Percentiles rank a stretch among this genome's conserved stretches.
phyloP scores from a whole-genome alignment of 2,888 invertebrate species.

The Norana najaformis region DNA sequence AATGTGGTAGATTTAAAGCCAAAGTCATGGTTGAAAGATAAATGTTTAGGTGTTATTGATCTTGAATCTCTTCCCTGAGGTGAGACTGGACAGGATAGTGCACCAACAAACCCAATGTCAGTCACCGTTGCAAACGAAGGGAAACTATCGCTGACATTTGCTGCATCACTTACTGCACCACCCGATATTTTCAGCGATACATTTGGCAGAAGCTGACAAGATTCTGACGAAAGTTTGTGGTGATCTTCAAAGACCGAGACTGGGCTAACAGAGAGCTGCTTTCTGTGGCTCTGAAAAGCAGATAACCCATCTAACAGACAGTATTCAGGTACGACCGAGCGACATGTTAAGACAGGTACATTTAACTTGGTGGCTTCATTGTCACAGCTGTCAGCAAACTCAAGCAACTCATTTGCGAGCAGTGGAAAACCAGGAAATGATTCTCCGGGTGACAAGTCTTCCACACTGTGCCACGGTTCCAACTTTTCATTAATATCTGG shows the following conservation, averaged over 20 bases:
- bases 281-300: not conserved
- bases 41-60: not conserved
- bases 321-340: not conserved
- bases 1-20: not conserved
- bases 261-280: not conserved
- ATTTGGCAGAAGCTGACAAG: not conserved
- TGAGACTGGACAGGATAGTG: constrained; percentile 15
- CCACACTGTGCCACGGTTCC: not conserved
- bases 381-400: not conserved
- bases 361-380: not conserved
- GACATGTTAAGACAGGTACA: not conserved
- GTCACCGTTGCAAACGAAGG: not conserved
- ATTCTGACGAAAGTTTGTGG: not conserved
- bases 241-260: not conserved
- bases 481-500: not conserved
- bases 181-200: not conserved
- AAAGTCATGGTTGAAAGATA: not conserved
- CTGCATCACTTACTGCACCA: not conserved
- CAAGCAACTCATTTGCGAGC: not conserved
- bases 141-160: not conserved
- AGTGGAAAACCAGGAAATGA: not conserved
- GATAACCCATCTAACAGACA: not conserved
- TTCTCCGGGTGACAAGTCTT: not conserved
- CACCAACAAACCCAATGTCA: constrained; percentile 1
- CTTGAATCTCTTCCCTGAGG: not conserved